Evolutionary conservation across 2,113 vertebrate species (phyloP).

Genomic region (Rhinolophus ferrumequinum): DNA sequence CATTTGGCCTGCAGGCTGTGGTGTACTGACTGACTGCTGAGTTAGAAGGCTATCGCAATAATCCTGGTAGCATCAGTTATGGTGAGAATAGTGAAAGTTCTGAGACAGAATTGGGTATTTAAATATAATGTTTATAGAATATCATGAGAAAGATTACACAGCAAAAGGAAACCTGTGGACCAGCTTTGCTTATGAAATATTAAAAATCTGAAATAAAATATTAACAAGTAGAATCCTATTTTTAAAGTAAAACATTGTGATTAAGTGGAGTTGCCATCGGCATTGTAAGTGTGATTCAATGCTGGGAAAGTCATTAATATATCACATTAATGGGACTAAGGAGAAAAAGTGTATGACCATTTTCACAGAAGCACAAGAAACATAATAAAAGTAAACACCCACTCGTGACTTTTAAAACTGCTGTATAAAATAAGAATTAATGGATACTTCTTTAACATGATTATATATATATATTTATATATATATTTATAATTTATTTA

Average conservation of each 20-base stretch:
- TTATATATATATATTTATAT: not conserved
- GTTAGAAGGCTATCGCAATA: not conserved
- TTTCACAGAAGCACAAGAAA: not conserved
- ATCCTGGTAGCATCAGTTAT: not conserved
- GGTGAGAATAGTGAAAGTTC: not conserved
- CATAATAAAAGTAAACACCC: not conserved
- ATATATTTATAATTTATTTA: too few species aligned
- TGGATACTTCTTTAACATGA: not conserved
- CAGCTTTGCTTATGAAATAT: not conserved
- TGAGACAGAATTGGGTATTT: not conserved
- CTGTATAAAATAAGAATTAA: not conserved
- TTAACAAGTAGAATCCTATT: not conserved
- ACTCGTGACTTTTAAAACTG: not conserved
- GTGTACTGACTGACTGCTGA: not conserved
- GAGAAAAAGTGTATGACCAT: not conserved
- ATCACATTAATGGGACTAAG: not conserved
- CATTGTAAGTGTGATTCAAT: not conserved
- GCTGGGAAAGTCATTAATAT: not conserved
- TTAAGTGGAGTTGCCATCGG: not conserved
- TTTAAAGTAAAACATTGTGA: not conserved
- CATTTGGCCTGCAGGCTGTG: not conserved
- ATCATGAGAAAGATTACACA: not conserved
- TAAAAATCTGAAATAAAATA: not conserved
- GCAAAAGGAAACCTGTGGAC: not conserved
- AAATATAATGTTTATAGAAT: not conserved